Base-by-base conservation (phyloP, 2,797 vertebrate genomes). In the Coendou prehensilis region DNA sequence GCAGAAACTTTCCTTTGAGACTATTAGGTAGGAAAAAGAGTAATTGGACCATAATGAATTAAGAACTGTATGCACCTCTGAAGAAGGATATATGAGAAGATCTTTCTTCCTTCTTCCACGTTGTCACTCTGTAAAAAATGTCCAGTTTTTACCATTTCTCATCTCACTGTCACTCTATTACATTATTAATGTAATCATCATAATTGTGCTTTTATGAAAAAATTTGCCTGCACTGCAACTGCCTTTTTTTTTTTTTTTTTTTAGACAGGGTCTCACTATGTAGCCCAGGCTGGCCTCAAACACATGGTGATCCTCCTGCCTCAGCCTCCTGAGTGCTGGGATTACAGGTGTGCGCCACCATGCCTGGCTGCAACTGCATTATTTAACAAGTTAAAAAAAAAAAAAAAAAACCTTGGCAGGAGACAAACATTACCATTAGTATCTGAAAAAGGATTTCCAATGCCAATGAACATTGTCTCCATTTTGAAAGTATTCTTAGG, bases 351-450 rank as follows among this genome's bases (percentile, higher is more conserved):
- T 67, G 64, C 7, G 9, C n/a, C 15, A 69, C 64, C n/a, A 20
- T 69, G 33, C 33, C 64, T 37, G 33, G 2, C 2, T 37, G 33
- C 18, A 18, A 69, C 33, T 69, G 33, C 33, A 37, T 69, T n/a
- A 18, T 37, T 71, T 71, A 41, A 9, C n/a, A 20, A 41, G 13
- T 37, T 73, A 41, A 41, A 41, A 41, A 41, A 41, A 45, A 2
- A n/a, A n/a, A n/a, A 52, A 75, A 13, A 79, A 80, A 84, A 90
- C 56, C 50, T 54, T 52, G 10, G 26, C 7, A 75, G 56, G 61
- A 92, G n/a, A 90, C n/a, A 64, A 80, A 69, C 23, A 81, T 64
- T 59, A 78, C 57, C 82, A 85, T 81, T 63, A 93, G 85, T 75
- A 2, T 88, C 75, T 94, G 86, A 41, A 87, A 23, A 33, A 80